Conservation (phyloP, 2,113 vertebrate species). For the Anolis sagrei region DNA sequence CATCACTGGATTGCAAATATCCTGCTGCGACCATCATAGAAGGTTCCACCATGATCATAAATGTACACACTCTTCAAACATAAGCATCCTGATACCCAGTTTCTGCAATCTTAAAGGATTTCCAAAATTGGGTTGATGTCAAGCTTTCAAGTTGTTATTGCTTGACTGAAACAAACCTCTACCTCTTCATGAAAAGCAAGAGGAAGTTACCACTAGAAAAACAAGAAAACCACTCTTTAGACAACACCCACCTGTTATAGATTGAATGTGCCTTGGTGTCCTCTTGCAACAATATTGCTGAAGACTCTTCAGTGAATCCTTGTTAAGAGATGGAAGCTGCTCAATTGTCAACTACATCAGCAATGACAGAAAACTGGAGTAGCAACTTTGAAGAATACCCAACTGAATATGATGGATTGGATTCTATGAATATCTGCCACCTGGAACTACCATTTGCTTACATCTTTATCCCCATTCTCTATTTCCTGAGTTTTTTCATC, state of each 20-base stretch:
- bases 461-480: constrained; percentile 79
- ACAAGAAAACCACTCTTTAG: constrained; percentile 40
- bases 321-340: neutral
- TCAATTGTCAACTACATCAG: neutral
- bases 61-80: neutral
- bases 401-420: constrained; percentile 13
- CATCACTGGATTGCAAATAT: too few relatives aligned
- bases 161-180: constrained; percentile 3
- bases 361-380: constrained; percentile 40
- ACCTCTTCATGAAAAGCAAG: constrained; percentile 19
- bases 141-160: neutral
- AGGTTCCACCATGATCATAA: neutral
- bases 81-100: neutral
- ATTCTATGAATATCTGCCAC: neutral
- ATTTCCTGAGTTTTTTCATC: constrained; percentile 79
- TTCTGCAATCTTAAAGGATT: constrained; percentile 16
- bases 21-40: too few relatives aligned
- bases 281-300: neutral
- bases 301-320: neutral
- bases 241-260: neutral
- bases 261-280: neutral
- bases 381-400: neutral
- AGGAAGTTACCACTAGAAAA: constrained; percentile 48
- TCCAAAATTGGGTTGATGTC: constrained; percentile 30
- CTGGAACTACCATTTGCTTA: constrained; percentile 60